Base-by-base conservation (phyloP, 2,888 invertebrate genomes). In the Thymelicus acteon region DNA sequence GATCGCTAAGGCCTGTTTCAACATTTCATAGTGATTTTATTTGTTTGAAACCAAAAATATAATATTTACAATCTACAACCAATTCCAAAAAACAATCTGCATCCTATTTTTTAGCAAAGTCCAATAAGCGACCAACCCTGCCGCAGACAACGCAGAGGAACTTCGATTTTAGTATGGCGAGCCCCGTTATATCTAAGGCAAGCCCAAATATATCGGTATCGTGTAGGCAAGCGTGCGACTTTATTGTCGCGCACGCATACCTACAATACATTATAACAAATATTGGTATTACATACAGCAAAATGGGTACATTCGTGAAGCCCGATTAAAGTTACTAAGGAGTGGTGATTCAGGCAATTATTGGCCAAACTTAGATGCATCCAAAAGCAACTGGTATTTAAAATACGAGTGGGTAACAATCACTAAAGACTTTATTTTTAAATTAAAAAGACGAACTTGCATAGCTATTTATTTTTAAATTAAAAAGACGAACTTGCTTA, bases 1-100 rank as follows among this genome's bases (percentile, higher is more conserved):
- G 1, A 7, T 7, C 19, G n/a, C 8, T 31, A 31, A 7, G 48
- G 62, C 62, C 62, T 62, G 62, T 49, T 37, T 62, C 62, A 62
- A 62, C 62, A 62, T 62, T 62, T 62, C 62, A 37, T 62, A 62
- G 62, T 62, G 48, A 62, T 62, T 62, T 62, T 62, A 62, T 62
- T 48, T 62, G 13, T 37, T 48, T 49, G 7, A 19, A 6, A 62
- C 12, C 8, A 48, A 61, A 2, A 13, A 5, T 52, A 31, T 19
- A 52, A 15, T 31, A 31, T 31, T 31, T 52, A 52, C 19, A 13
- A 31, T 12, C 24, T 57, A 6, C 4, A 24, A 49, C 13, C 0
- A 47, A 6, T 61, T 10, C 15, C 7, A 60, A 61, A 61, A 61
- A 60, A 40, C 15, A 2, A 61, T 47, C 2, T 61, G 19, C 24